These are phyloP conservation scores for Trachurus trachurus DNA, from an alignment of 2,797 vertebrate species.

Conservation along the genomic window DNA sequence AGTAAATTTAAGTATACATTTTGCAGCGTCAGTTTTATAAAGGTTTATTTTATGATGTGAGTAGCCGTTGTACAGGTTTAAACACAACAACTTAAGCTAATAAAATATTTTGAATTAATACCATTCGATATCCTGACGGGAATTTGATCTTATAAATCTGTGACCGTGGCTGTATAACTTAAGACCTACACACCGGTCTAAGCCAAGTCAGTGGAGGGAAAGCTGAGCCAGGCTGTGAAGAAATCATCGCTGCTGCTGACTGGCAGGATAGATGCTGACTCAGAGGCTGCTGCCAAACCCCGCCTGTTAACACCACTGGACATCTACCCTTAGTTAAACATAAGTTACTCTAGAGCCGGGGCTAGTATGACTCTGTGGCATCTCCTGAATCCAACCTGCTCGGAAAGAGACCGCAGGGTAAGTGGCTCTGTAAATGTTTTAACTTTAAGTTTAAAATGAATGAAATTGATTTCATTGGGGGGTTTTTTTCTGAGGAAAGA, in stretches of 20 bases:
- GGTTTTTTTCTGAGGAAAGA: neutral
- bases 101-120: neutral
- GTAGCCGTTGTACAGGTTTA: neutral
- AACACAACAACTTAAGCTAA: neutral
- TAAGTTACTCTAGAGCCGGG: conserved; percentile 13
- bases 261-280: conserved; percentile 73
- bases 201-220: conserved; percentile 41
- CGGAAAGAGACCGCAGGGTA: conserved; percentile 29
- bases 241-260: conserved; percentile 69
- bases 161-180: neutral
- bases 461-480: neutral
- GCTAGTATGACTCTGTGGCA: conserved; percentile 34
- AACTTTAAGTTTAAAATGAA: neutral
- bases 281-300: conserved; percentile 58
- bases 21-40: neutral
- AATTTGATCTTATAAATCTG: neutral
- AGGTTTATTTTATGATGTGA: too few species aligned
- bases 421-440: conserved; percentile 26
- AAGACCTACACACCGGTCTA: conserved; percentile 7
- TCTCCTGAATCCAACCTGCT: conserved; percentile 35
- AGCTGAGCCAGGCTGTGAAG: conserved; percentile 54
- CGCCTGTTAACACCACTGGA: conserved; percentile 48
- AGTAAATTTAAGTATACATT: too few species aligned
- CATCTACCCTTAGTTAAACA: conserved; percentile 8
- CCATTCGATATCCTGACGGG: neutral